These are phyloP conservation scores for Hippoglossus stenolepis DNA, from an alignment of 2,113 vertebrate genomes.

Conservation along the genomic window DNA sequence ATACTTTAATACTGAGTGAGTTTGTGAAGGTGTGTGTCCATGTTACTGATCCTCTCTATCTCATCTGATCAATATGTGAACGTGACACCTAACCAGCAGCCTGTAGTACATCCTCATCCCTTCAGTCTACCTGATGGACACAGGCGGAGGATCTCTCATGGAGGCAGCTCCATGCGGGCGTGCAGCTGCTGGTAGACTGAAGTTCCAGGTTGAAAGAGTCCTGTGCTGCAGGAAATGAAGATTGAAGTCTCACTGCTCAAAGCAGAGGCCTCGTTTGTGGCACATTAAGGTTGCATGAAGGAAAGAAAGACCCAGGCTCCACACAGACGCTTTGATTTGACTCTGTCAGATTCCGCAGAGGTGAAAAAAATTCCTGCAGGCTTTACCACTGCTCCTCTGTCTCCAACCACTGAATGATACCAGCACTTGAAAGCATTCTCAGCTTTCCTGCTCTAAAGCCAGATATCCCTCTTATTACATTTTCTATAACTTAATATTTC, in stretches of 20 bases:
- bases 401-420: neutral
- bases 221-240: conserved; percentile 36
- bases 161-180: conserved; percentile 77
- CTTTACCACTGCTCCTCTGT: neutral
- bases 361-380: conserved; percentile 15
- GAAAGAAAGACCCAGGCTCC: neutral
- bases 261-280: conserved; percentile 34
- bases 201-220: conserved; percentile 81
- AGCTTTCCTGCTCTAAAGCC: conserved; percentile 19
- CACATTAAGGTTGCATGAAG: neutral
- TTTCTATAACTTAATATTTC: conserved; percentile 4
- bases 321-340: conserved; percentile 24
- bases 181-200: conserved; percentile 83
- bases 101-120: conserved; percentile 55
- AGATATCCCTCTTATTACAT: neutral
- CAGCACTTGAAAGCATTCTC: conserved; percentile 21
- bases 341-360: conserved; percentile 25
- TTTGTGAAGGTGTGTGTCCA: neutral
- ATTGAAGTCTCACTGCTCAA: conserved; percentile 44
- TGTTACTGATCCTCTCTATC: conserved; percentile 48
- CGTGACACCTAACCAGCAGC: neutral
- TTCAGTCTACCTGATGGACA: conserved; percentile 57
- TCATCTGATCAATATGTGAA: conserved; percentile 74
- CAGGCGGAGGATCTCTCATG: conserved; percentile 57
- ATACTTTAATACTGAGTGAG: neutral